Percentiles rank a stretch among this genome's conserved stretches.
Conservation (phyloP, 2,888 invertebrate genomes). For the Chrysodeixis includens region DNA sequence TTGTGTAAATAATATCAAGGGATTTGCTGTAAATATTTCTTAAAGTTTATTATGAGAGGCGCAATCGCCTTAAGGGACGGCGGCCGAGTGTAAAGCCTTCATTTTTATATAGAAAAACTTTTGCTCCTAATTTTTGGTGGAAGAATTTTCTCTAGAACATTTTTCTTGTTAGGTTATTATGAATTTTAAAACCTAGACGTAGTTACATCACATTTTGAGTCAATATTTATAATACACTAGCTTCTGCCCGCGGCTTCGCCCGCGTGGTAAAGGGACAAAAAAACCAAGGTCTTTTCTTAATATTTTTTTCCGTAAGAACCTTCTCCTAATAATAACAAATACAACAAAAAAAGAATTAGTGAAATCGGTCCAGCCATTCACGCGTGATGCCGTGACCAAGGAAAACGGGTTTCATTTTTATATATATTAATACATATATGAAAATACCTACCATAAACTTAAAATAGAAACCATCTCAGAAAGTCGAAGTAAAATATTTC, state of each 20-base stretch:
- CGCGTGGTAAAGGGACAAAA: no score
- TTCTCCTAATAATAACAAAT: no score
- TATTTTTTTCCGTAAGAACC: no score
- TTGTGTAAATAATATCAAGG: constrained; percentile 62
- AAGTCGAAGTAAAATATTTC: neutral
- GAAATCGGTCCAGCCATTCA: no score
- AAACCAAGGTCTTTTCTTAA: no score
- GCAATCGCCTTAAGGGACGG: constrained; percentile 39
- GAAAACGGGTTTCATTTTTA: no score
- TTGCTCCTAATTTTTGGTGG: constrained; percentile 40
- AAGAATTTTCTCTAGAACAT: constrained; percentile 20
- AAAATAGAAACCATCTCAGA: no score
- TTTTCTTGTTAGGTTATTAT: constrained; percentile 26
- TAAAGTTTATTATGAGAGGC: constrained; percentile 59
- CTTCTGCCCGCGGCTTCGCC: no score
- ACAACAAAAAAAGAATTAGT: no score
- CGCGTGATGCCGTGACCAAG: no score
- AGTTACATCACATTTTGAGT: neutral
- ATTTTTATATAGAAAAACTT: constrained; percentile 46
- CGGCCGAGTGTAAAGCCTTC: constrained; percentile 28
- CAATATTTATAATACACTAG: constrained; percentile 17
- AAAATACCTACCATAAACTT: neutral
- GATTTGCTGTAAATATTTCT: constrained; percentile 58
- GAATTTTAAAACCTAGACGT: neutral
- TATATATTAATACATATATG: no score